These are phyloP conservation scores for Halcyon badia DNA, from an alignment of 2,797 vertebrate species.

Conservation along the genomic window DNA sequence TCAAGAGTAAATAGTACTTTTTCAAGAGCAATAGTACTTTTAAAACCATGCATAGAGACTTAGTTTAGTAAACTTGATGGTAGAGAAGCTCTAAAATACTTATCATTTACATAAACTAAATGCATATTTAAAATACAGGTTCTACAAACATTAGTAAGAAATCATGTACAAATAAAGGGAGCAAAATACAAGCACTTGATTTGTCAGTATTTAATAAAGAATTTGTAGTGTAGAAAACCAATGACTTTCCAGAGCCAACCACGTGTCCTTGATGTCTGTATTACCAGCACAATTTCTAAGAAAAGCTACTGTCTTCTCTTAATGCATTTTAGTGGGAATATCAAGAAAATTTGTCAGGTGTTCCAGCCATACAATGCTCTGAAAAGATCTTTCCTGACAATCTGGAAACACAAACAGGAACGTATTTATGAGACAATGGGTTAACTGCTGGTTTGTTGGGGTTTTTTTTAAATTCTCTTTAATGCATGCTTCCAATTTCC, in stretches of 20 bases:
- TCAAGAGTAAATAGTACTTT: not conserved
- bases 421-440: not conserved
- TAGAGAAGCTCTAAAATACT: not conserved
- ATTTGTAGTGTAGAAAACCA: fast-evolving
- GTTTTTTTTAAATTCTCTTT: not conserved
- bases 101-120: not conserved
- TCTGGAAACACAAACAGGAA: not conserved
- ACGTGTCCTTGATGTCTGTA: not conserved
- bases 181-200: not conserved
- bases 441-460: not conserved
- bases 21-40: not conserved
- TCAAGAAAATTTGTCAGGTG: not conserved
- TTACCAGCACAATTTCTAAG: not conserved
- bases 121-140: not conserved
- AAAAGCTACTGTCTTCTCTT: not conserved
- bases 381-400: not conserved
- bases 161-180: not conserved
- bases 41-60: not conserved
- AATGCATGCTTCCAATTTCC: not conserved
- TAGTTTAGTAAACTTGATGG: not conserved
- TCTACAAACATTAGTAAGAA: not conserved
- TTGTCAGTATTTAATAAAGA: not conserved
- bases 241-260: not conserved
- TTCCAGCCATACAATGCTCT: not conserved
- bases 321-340: not conserved